These are phyloP conservation scores for Ispidina lecontei DNA, from an alignment of 2,797 vertebrate species.

Conservation along the genomic window DNA sequence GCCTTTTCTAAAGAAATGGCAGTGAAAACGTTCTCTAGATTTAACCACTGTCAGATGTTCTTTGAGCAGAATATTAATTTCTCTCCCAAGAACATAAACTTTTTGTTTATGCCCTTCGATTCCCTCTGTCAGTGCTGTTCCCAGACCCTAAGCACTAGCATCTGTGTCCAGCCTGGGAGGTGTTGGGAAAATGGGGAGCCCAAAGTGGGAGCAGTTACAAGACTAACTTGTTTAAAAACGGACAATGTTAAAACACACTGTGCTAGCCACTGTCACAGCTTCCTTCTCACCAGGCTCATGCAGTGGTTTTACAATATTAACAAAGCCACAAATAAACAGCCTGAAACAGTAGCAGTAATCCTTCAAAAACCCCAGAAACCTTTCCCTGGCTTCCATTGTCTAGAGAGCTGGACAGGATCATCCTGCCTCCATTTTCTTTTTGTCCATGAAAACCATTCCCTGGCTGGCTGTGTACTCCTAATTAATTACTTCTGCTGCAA, in stretches of 20 bases:
- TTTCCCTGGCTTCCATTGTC: not conserved
- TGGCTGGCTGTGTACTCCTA: not conserved
- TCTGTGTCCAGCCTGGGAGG: conserved; percentile 31
- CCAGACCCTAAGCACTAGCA: not conserved
- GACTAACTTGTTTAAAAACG: not conserved
- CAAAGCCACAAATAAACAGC: conserved; percentile 19
- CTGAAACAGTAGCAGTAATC: not conserved
- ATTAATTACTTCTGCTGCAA: not conserved
- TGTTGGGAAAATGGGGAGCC: not conserved
- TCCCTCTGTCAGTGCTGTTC: not conserved
- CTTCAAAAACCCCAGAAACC: not conserved
- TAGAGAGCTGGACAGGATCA: not conserved
- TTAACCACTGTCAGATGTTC: conserved; percentile 32
- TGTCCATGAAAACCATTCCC: not conserved
- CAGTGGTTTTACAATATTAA: not conserved
- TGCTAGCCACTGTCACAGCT: not conserved
- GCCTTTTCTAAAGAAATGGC: not conserved
- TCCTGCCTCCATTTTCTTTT: not conserved
- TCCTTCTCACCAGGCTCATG: not conserved
- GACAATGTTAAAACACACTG: not conserved
- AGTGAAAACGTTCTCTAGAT: not conserved
- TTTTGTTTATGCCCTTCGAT: conserved; percentile 28
- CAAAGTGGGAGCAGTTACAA: not conserved
- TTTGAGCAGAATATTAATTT: conserved; percentile 17
- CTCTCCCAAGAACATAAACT: not conserved